A percentile compares a stretch with the other conserved stretches of the same genome.
Conservation (phyloP, 1,140 invertebrate genomes). For the Schlechtendalia chinensis region DNA sequence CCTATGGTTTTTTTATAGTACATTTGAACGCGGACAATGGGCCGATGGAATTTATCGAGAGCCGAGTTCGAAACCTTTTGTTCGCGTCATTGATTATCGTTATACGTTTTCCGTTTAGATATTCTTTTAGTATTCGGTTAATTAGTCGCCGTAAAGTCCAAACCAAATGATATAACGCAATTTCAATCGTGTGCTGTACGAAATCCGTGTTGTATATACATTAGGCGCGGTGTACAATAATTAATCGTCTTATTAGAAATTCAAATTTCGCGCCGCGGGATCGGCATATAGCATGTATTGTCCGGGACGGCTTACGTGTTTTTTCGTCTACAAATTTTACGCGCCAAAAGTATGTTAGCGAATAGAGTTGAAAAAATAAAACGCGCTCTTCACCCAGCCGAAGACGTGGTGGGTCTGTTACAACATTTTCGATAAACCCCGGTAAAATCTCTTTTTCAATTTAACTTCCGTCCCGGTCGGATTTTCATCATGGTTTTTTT, state of each 20-base stretch:
- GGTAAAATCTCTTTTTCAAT: slow-evolving; percentile 35
- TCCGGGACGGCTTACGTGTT: neutral
- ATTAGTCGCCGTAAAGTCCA: too few relatives aligned
- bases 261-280: too few relatives aligned
- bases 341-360: neutral
- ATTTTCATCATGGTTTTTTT: neutral
- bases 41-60: neutral
- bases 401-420: neutral
- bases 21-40: neutral
- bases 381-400: too few relatives aligned
- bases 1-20: neutral
- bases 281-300: neutral
- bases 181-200: too few relatives aligned
- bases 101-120: too few relatives aligned
- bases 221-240: too few relatives aligned
- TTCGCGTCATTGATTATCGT: too few relatives aligned
- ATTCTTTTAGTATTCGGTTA: too few relatives aligned
- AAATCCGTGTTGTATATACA: too few relatives aligned
- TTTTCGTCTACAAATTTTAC: neutral
- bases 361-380: neutral
- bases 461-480: neutral
- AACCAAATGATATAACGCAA: too few relatives aligned
- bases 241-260: too few relatives aligned
- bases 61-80: neutral
- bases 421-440: slow-evolving; percentile 12